Percentiles rank a stretch among this genome's conserved stretches.
These are phyloP conservation scores for Neostethus bicornis DNA, from an alignment of 2,797 vertebrate genomes.

Conservation along the genomic window DNA sequence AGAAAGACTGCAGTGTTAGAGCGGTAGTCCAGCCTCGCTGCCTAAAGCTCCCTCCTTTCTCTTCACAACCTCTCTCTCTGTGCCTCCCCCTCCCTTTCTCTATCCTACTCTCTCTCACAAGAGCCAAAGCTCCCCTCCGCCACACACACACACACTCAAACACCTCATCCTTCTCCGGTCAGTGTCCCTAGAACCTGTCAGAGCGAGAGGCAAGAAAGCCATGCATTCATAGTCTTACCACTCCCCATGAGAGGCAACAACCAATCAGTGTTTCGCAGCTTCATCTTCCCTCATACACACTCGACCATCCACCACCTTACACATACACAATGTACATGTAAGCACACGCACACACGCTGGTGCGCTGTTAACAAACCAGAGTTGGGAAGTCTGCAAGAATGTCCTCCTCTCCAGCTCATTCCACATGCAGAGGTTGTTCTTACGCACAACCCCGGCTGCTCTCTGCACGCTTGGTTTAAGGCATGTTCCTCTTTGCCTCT, in stretches of 20 bases:
- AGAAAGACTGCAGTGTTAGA: constrained; percentile 81
- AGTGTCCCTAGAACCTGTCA: constrained; percentile 68
- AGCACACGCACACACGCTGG: constrained; percentile 25
- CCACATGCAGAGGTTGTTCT: constrained; percentile 63
- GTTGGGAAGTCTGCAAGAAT: constrained; percentile 38
- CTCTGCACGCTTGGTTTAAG: constrained; percentile 47
- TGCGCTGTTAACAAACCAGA: constrained; percentile 52
- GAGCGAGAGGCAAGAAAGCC: constrained; percentile 51
- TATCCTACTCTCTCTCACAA: constrained; percentile 46
- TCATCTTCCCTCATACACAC: constrained; percentile 57
- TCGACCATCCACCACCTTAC: constrained; percentile 46
- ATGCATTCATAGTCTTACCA: constrained; percentile 74
- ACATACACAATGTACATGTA: neutral
- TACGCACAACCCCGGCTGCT: constrained; percentile 37
- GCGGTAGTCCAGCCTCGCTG: constrained; percentile 71
- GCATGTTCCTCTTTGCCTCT: constrained; percentile 21
- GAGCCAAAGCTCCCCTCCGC: constrained; percentile 45
- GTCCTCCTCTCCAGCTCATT: constrained; percentile 58
- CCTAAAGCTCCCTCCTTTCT: constrained; percentile 72
- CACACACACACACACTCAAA: constrained; percentile 49
- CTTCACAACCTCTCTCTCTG: constrained; percentile 57
- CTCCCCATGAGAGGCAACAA: constrained; percentile 56
- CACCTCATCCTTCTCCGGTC: constrained; percentile 62
- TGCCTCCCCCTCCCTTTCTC: constrained; percentile 33
- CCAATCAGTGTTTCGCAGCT: constrained; percentile 67